Evolutionary conservation across 92 coral and sea anemone genomes (phyloP).

Genomic region (Galaxea fascicularis): DNA sequence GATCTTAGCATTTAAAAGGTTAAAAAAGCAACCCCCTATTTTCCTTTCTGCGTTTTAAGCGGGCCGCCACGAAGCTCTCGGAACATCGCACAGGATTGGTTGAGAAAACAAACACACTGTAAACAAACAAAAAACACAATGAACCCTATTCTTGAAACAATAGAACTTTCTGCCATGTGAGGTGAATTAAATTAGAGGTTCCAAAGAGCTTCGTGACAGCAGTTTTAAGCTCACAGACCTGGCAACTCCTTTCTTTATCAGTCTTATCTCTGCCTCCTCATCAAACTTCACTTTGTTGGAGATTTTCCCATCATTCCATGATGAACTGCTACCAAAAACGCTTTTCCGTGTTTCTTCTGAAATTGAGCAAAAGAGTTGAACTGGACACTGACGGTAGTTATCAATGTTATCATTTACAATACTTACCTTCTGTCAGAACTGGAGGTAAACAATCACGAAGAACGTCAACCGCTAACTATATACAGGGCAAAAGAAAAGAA

Average conservation of each 20-base stretch:
- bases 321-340: conserved; percentile 77
- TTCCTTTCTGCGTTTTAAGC: too few species aligned
- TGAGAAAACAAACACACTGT: too few species aligned
- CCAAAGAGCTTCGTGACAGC: not conserved
- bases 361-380: not conserved
- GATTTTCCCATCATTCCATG: conserved; percentile 86
- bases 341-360: conserved; percentile 85
- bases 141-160: too few species aligned
- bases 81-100: too few species aligned
- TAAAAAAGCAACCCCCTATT: too few species aligned
- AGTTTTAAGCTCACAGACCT: conserved; percentile 54
- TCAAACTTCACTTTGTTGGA: conserved; percentile 54
- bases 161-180: too few species aligned
- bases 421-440: conserved; percentile 86
- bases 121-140: too few species aligned
- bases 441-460: conserved; percentile 92
- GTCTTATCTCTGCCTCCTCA: conserved; percentile 77
- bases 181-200: too few species aligned
- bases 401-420: not conserved
- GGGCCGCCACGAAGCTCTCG: too few species aligned
- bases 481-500: not conserved
- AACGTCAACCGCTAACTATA: conserved; percentile 83
- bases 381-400: not conserved
- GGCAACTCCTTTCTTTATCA: conserved; percentile 87
- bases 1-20: too few species aligned